phyloP scores from a whole-genome alignment of 1,140 invertebrate species.

The Ctenoplectra terminalis region DNA sequence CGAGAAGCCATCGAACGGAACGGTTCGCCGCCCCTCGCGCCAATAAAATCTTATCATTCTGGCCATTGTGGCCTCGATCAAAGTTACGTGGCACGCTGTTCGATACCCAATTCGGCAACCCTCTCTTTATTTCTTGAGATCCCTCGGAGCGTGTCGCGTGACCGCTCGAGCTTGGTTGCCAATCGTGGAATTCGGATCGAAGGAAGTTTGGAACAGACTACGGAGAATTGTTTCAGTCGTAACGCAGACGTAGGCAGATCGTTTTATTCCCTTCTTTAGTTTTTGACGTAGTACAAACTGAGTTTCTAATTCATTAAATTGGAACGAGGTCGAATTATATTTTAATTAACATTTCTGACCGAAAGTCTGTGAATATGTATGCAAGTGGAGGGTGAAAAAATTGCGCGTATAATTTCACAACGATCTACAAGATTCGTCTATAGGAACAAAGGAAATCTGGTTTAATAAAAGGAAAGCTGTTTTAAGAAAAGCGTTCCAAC shows the following conservation, averaged over 20 bases:
- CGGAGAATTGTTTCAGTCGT: too few relatives aligned
- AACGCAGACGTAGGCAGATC: not conserved
- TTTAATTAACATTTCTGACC: not conserved
- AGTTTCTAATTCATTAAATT: too few relatives aligned
- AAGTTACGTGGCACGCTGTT: constrained; percentile 11
- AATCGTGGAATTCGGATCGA: not conserved
- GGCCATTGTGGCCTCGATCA: not conserved
- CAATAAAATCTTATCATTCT: constrained; percentile 47
- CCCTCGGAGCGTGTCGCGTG: not conserved
- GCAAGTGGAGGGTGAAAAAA: not conserved
- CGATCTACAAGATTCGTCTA: too few relatives aligned
- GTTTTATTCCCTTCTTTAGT: not conserved
- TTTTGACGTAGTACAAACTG: not conserved
- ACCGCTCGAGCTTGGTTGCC: not conserved
- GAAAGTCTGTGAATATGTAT: not conserved
- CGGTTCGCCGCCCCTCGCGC: not conserved
- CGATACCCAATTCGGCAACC: constrained; percentile 10
- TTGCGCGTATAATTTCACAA: too few relatives aligned
- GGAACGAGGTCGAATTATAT: too few relatives aligned
- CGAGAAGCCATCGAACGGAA: not conserved
- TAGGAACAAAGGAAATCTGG: too few relatives aligned
- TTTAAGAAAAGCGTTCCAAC: not conserved
- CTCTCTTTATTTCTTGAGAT: constrained; percentile 21
- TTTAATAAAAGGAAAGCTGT: not conserved
- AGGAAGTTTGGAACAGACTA: not conserved